Evolutionary conservation across 2,888 invertebrate genomes (phyloP).

Genomic region (Acanthosepion esculentum): DNA sequence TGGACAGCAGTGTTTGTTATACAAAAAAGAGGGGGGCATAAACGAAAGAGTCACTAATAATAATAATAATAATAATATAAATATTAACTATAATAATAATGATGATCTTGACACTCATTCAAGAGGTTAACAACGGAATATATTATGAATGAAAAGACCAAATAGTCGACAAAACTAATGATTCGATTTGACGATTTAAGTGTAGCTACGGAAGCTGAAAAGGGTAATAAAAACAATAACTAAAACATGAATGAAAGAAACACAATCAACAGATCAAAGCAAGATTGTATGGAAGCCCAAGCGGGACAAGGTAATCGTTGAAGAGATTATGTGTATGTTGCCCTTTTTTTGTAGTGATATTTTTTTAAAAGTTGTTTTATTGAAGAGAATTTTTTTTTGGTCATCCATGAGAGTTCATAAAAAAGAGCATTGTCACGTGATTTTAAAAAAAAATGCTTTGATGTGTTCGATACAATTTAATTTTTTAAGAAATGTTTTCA

Average conservation of each 20-base stretch:
- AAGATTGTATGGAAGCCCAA: not conserved
- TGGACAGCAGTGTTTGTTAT: not conserved
- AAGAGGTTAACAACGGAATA: not conserved
- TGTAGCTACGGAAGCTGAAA: not conserved
- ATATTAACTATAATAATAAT: not conserved
- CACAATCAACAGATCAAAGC: not conserved
- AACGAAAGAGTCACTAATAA: not conserved
- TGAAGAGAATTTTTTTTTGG: not conserved
- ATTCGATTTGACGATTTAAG: not conserved
- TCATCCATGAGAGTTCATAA: not conserved
- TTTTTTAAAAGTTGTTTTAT: not conserved
- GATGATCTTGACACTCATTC: too few relatives aligned
- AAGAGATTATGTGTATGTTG: conserved; percentile 33
- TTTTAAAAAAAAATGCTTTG: not conserved
- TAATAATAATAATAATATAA: not conserved
- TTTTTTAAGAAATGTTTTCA: too few relatives aligned
- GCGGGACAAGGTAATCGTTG: not conserved
- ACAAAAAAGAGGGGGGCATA: too few relatives aligned
- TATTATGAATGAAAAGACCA: not conserved
- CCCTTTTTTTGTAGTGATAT: not conserved
- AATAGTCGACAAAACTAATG: not conserved
- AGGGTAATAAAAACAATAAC: not conserved
- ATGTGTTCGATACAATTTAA: too few relatives aligned
- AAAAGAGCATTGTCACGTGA: not conserved
- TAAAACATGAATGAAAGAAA: too few relatives aligned